Conservation (phyloP, 2,797 vertebrate species). For the Gymnopithys bicolor region DNA sequence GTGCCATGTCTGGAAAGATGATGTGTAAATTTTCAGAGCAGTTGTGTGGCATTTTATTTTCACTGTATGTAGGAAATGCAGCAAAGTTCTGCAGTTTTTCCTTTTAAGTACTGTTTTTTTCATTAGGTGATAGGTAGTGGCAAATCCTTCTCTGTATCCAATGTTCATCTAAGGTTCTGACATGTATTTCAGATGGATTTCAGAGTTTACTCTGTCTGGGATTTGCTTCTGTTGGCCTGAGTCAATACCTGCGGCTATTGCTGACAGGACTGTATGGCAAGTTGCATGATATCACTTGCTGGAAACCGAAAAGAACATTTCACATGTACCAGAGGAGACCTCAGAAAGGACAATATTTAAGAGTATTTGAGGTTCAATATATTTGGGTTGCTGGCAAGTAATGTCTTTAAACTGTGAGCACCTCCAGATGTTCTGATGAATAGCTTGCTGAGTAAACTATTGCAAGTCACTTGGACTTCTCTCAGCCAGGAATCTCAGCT, state of each 20-base stretch:
- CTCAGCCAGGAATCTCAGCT: neutral
- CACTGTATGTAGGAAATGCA: neutral
- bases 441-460: neutral
- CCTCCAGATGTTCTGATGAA: neutral
- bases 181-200: conserved; percentile 50
- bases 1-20: neutral
- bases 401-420: neutral
- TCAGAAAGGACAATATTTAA: conserved; percentile 28
- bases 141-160: neutral
- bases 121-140: neutral
- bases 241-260: neutral
- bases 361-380: conserved; percentile 19
- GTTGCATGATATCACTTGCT: neutral
- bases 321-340: neutral
- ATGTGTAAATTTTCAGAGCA: neutral
- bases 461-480: neutral
- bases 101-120: neutral
- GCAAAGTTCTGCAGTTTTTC: neutral
- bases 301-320: neutral
- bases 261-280: neutral
- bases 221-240: conserved; percentile 22
- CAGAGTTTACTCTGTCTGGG: conserved; percentile 19
- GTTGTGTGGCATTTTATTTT: neutral
- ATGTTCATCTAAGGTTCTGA: neutral
- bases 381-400: neutral